Percentiles rank a stretch among this genome's conserved stretches.
These are phyloP conservation scores for Euura lappo DNA, from an alignment of 1,140 invertebrate genomes.

Conservation along the genomic window DNA sequence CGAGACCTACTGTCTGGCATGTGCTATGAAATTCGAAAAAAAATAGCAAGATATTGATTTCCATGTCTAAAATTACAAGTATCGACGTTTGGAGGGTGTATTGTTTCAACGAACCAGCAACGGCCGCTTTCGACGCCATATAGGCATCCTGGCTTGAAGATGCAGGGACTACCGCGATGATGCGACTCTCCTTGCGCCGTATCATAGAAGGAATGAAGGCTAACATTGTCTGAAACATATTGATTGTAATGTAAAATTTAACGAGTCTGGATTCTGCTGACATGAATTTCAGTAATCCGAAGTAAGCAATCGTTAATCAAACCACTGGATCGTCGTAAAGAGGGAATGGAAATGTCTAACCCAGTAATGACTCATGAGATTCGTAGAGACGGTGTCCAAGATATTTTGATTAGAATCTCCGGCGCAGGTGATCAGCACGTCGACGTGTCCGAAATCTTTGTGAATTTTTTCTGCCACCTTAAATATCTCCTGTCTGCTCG, in stretches of 20 bases:
- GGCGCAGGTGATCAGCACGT: conserved; percentile 54
- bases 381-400: conserved; percentile 43
- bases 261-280: not conserved
- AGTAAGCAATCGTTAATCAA: too few relatives aligned
- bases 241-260: conserved; percentile 6
- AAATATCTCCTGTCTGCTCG: conserved; percentile 40
- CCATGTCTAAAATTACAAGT: too few relatives aligned
- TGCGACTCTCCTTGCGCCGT: conserved; percentile 35
- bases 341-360: conserved; percentile 34
- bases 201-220: conserved; percentile 52
- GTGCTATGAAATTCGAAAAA: too few relatives aligned
- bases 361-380: conserved; percentile 57
- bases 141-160: conserved; percentile 43
- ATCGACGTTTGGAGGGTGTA: too few relatives aligned
- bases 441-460: conserved; percentile 48
- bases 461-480: conserved; percentile 42
- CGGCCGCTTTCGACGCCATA: conserved; percentile 46
- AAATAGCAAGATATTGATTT: too few relatives aligned
- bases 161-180: conserved; percentile 51
- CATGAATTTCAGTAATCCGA: conserved; percentile 4
- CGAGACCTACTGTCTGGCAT: too few relatives aligned
- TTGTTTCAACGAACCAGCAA: conserved; percentile 38
- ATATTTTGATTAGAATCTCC: conserved; percentile 35
- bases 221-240: conserved; percentile 45
- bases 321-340: not conserved